Percentiles rank a stretch among this genome's conserved stretches.
Evolutionary conservation across 2,888 invertebrate species (phyloP).

Genomic region (Meiosimyza decipiens): DNA sequence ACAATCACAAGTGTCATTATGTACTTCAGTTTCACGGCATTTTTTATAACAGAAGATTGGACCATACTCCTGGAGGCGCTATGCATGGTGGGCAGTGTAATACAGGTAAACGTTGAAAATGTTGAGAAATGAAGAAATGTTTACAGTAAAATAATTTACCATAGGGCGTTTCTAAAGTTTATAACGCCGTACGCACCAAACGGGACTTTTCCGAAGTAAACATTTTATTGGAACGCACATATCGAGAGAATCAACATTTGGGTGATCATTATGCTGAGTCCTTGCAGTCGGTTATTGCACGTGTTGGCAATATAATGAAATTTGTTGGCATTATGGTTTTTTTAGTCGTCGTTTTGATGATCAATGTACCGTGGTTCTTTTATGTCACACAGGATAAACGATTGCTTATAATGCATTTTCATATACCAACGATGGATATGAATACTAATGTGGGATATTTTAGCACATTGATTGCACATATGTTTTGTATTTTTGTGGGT

Average conservation of each 20-base stretch:
- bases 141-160: background rate
- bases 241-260: background rate
- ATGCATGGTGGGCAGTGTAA: slow-evolving; percentile 38
- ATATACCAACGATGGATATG: no score
- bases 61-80: slow-evolving; percentile 26
- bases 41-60: slow-evolving; percentile 30
- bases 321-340: background rate
- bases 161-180: slow-evolving; percentile 1
- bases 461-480: no score
- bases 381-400: no score
- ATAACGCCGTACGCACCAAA: background rate
- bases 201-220: background rate
- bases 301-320: background rate
- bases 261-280: background rate
- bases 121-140: no score
- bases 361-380: no score
- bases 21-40: slow-evolving; percentile 31
- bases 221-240: background rate
- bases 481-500: no score
- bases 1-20: background rate
- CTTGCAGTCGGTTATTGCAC: background rate
- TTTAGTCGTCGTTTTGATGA: background rate
- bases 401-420: no score
- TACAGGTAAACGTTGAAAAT: background rate
- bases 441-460: no score